These are phyloP conservation scores for Atopsyche davidsoni DNA, from an alignment of 1,140 invertebrate genomes.

Conservation along the genomic window DNA sequence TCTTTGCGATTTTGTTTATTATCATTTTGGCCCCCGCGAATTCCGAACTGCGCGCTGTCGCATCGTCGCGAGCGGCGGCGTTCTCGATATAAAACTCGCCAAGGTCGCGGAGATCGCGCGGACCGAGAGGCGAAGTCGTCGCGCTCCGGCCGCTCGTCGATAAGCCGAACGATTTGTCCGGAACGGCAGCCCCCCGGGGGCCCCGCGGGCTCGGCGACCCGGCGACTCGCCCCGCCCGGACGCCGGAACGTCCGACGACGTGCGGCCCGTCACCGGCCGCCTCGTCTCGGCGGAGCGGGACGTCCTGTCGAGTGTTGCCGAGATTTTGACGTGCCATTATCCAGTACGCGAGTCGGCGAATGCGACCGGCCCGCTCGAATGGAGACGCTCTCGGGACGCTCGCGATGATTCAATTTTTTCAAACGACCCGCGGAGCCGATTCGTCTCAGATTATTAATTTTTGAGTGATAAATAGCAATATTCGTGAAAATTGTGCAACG, in stretches of 20 bases:
- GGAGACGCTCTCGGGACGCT: too few relatives aligned
- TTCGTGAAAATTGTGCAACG: too few relatives aligned
- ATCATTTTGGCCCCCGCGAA: slow-evolving; percentile 4
- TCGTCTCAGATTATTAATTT: too few relatives aligned
- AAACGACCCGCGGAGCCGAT: too few relatives aligned
- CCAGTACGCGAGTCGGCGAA: too few relatives aligned
- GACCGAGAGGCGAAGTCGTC: not conserved
- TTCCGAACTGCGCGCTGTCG: slow-evolving; percentile 9
- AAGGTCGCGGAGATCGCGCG: slow-evolving; percentile 11
- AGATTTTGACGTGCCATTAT: too few relatives aligned
- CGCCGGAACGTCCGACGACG: slow-evolving; percentile 5
- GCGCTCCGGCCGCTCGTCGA: not conserved
- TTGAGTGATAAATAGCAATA: too few relatives aligned
- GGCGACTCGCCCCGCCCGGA: not conserved
- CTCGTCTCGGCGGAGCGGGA: not conserved
- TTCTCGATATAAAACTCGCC: slow-evolving; percentile 11
- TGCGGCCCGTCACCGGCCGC: not conserved
- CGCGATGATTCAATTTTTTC: too few relatives aligned
- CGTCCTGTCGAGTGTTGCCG: too few relatives aligned
- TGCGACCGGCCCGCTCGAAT: too few relatives aligned
- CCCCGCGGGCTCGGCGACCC: not conserved
- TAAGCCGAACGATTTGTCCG: not conserved
- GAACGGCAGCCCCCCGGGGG: not conserved
- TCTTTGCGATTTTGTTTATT: slow-evolving; percentile 5
- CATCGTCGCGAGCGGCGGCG: too few relatives aligned